These are phyloP conservation scores for Acipenser oxyrinchus DNA, from an alignment of 2,797 vertebrate species.

Conservation along the genomic window DNA sequence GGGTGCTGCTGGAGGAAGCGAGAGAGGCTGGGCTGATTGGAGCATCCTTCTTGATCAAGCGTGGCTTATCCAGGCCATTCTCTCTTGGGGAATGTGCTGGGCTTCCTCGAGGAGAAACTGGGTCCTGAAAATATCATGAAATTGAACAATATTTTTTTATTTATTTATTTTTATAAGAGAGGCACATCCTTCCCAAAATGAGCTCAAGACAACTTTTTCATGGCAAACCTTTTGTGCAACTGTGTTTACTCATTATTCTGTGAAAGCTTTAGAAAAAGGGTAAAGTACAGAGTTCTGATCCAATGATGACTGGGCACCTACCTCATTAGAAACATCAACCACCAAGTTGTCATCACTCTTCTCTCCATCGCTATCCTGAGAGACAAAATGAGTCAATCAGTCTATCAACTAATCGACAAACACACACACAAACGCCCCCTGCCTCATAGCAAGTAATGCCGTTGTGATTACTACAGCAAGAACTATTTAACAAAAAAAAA, in stretches of 20 bases:
- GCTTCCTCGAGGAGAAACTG: constrained; percentile 87
- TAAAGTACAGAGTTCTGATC: too few relatives aligned
- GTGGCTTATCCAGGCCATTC: constrained; percentile 93
- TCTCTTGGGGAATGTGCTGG: constrained; percentile 92
- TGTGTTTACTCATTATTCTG: too few relatives aligned
- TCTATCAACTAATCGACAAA: too few relatives aligned
- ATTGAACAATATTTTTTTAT: too few relatives aligned
- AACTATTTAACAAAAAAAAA: not conserved
- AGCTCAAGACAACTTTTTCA: too few relatives aligned
- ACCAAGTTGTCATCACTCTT: constrained; percentile 96
- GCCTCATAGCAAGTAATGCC: too few relatives aligned
- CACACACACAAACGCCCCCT: too few relatives aligned
- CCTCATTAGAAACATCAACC: constrained; percentile 97
- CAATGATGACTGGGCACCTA: constrained; percentile 33
- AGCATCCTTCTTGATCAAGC: constrained; percentile 92
- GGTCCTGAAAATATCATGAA: constrained; percentile 62
- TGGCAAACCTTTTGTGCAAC: too few relatives aligned
- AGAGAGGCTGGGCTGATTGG: constrained; percentile 94
- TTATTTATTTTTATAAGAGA: too few relatives aligned
- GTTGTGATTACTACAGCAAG: not conserved
- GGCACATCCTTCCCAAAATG: too few relatives aligned
- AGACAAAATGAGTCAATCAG: not conserved
- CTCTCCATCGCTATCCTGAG: constrained; percentile 94
- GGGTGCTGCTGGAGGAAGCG: constrained; percentile 95
- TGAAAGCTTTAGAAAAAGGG: too few relatives aligned